Conservation (phyloP, 2,113 vertebrate genomes). For the Parus major region DNA sequence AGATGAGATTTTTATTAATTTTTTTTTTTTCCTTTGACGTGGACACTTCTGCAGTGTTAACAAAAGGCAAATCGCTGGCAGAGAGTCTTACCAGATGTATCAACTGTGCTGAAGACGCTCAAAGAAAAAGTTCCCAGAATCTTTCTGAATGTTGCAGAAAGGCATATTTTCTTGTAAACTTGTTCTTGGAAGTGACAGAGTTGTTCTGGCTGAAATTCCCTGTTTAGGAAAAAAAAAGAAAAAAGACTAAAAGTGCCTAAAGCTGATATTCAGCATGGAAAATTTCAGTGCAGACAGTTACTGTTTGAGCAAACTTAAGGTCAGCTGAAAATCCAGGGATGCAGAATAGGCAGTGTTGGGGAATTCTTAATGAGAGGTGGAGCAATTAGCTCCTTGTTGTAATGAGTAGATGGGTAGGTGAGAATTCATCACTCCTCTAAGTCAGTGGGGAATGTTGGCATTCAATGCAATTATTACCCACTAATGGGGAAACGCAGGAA, state of each 20-base stretch:
- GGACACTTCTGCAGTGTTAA: not conserved
- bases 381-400: not conserved
- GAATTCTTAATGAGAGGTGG: not conserved
- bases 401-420: constrained; percentile 9
- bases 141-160: not conserved
- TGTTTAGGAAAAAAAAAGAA: not conserved
- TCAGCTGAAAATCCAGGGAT: not conserved
- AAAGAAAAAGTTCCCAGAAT: constrained; percentile 18
- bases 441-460: not conserved
- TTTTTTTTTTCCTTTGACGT: not conserved
- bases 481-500: not conserved
- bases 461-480: constrained; percentile 21
- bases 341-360: not conserved
- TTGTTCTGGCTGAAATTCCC: constrained; percentile 21
- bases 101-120: not conserved
- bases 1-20: not conserved
- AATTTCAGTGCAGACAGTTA: not conserved
- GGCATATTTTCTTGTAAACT: constrained; percentile 30
- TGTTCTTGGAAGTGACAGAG: constrained; percentile 23
- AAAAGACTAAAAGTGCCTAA: not conserved
- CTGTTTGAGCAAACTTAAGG: not conserved
- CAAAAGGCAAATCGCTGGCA: not conserved
- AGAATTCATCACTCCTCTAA: not conserved
- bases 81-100: not conserved
- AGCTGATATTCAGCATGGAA: not conserved